Evolutionary conservation across 1,140 invertebrate species (phyloP).

Genomic region (Drosophila parabipectinata): DNA sequence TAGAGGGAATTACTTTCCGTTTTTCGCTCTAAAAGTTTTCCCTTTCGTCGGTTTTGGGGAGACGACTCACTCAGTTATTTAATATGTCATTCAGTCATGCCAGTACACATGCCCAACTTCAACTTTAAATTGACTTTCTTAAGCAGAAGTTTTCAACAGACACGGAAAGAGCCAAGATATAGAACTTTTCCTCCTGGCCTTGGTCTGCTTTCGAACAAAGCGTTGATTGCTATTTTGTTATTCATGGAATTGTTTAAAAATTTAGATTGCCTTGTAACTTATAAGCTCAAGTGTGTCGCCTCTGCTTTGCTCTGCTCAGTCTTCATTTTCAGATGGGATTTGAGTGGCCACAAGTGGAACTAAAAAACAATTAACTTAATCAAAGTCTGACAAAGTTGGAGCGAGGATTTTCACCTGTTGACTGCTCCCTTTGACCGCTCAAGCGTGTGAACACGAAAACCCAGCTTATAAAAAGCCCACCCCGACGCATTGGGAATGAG

Average conservation of each 20-base stretch:
- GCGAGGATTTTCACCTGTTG: slow-evolving; percentile 33
- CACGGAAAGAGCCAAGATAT: slow-evolving; percentile 49
- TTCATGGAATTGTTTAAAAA: slow-evolving; percentile 77
- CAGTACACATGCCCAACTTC: slow-evolving; percentile 29
- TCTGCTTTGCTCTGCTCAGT: slow-evolving; percentile 6
- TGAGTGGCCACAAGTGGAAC: not conserved
- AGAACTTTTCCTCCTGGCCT: slow-evolving; percentile 45
- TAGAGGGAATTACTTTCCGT: slow-evolving; percentile 38
- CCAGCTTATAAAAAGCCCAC: slow-evolving; percentile 18
- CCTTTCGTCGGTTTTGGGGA: slow-evolving; percentile 38
- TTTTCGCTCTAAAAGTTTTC: slow-evolving; percentile 51
- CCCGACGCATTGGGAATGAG: not conserved
- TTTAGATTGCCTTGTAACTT: slow-evolving; percentile 66
- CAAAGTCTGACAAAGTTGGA: not conserved
- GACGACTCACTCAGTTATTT: slow-evolving; percentile 38
- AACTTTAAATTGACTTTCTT: slow-evolving; percentile 71
- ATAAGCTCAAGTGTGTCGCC: slow-evolving; percentile 29
- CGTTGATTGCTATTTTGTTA: slow-evolving; percentile 72
- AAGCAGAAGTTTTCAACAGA: slow-evolving; percentile 26
- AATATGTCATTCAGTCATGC: slow-evolving; percentile 60
- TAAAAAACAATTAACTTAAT: slow-evolving; percentile 32
- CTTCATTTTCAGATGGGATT: not conserved
- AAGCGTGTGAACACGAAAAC: slow-evolving; percentile 48
- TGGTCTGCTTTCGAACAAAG: slow-evolving; percentile 24
- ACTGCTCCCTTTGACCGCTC: slow-evolving; percentile 48